Conservation (phyloP, 2,888 invertebrate genomes). For the Eupithecia subfuscata region DNA sequence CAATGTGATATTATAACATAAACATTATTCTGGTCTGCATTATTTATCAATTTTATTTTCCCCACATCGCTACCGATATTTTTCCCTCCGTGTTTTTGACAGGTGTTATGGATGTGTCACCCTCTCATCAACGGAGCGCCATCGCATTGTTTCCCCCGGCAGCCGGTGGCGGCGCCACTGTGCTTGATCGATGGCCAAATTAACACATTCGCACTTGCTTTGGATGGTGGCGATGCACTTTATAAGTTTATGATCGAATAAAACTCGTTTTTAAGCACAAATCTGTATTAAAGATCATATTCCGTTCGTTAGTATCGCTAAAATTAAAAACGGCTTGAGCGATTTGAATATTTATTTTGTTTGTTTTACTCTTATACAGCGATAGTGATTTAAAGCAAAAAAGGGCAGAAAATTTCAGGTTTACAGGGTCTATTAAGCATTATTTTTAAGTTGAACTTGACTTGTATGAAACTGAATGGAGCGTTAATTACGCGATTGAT, state of each 20-base stretch:
- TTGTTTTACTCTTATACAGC: too few relatives aligned
- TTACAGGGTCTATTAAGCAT: too few relatives aligned
- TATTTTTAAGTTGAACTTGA: too few relatives aligned
- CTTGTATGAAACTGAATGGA: too few relatives aligned
- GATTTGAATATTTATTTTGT: too few relatives aligned
- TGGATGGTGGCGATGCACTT: not conserved
- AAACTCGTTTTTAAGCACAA: not conserved
- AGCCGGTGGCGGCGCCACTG: not conserved
- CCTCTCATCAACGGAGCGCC: not conserved
- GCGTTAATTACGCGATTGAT: too few relatives aligned
- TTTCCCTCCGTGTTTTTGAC: not conserved
- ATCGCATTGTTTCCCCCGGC: not conserved
- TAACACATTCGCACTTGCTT: not conserved
- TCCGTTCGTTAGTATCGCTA: too few relatives aligned
- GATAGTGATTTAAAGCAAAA: too few relatives aligned
- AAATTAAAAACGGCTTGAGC: too few relatives aligned
- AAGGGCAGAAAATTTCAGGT: too few relatives aligned
- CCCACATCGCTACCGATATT: not conserved
- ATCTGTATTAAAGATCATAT: too few relatives aligned
- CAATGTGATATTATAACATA: too few relatives aligned
- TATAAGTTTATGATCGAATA: not conserved
- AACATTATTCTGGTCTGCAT: not conserved
- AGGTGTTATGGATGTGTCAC: constrained; percentile 1
- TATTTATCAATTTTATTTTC: not conserved
- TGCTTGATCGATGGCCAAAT: not conserved